Evolutionary conservation across 1,140 invertebrate species (phyloP), one percentile per base, ranked within the genome.

Genomic region (Drosophila pachea): DNA sequence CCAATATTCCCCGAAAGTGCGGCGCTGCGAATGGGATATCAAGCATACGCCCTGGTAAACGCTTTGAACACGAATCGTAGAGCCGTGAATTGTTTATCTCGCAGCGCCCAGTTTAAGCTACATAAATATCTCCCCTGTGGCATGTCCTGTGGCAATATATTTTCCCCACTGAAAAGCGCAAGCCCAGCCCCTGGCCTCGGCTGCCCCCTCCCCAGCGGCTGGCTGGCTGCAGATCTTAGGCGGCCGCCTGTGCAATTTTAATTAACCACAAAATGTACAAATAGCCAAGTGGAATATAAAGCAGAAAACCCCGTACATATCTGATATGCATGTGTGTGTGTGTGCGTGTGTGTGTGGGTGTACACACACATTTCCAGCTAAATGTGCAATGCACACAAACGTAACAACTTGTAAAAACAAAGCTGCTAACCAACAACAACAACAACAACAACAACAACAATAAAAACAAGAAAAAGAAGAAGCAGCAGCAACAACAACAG

Each of bases 361-460:
- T 43, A 43, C 22, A 22, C 22, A 22, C 22, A 22, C 22, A 22
- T 22, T 22, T 43, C 40, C 14, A 55, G 38, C 40, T 53, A 65
- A 77, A 68, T 77, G 67, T 69, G 56, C 61, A 73, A 72, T 77
- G 55, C 52, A 56, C 56, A 71, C 72, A 75, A 62, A 38, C 74
- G 52, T 72, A 72, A 72, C 78, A 74, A 72, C 67, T 83, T 82
- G 67, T 72, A 68, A 83, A 83, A 75, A 82, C 78, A 82, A n/a
- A n/a, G n/a, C n/a, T n/a, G n/a, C n/a, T n/a, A n/a, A n/a, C n/a
- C n/a, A n/a, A n/a, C n/a, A 83, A 75, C 71, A 60, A 62, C 64
- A 32, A 32, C 6, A 50, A 8, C 29, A 49, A 33, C 14, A 66
- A 78, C 70, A 79, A 74, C 45, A 59, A 12, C 43, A 58, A 38